These are phyloP conservation scores for Papilio machaon DNA, from an alignment of 1,140 invertebrate genomes.

Conservation along the genomic window DNA sequence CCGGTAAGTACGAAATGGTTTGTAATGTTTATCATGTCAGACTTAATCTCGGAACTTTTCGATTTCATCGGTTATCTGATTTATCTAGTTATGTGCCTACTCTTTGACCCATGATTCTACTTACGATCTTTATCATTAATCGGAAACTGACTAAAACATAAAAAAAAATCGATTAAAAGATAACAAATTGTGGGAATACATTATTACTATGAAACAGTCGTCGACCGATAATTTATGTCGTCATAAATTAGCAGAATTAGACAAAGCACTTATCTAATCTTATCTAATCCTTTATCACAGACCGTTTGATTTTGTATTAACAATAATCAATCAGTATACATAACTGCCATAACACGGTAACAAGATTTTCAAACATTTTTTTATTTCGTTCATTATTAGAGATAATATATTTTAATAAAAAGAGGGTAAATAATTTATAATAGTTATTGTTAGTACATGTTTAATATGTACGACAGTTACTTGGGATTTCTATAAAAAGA, in stretches of 20 bases:
- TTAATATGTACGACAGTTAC: no score
- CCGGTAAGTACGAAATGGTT: no score
- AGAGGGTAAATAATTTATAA: neutral
- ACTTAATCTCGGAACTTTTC: neutral
- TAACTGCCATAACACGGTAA: neutral
- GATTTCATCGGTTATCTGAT: neutral
- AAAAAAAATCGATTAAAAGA: neutral
- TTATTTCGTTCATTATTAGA: neutral
- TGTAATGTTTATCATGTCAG: neutral
- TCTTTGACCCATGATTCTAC: no score
- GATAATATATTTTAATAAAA: neutral
- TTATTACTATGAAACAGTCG: neutral
- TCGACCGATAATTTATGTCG: neutral
- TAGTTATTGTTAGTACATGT: neutral
- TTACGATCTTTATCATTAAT: no score
- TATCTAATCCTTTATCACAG: neutral
- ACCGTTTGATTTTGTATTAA: neutral
- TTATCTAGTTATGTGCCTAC: neutral
- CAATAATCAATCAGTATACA: neutral
- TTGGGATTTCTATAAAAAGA: neutral
- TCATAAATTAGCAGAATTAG: neutral
- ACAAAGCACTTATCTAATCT: conserved; percentile 20
- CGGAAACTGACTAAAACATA: neutral
- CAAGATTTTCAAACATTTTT: neutral
- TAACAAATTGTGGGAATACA: neutral